Base-by-base conservation (phyloP, 2,797 vertebrate genomes). In the Halcyon leucocephala region DNA sequence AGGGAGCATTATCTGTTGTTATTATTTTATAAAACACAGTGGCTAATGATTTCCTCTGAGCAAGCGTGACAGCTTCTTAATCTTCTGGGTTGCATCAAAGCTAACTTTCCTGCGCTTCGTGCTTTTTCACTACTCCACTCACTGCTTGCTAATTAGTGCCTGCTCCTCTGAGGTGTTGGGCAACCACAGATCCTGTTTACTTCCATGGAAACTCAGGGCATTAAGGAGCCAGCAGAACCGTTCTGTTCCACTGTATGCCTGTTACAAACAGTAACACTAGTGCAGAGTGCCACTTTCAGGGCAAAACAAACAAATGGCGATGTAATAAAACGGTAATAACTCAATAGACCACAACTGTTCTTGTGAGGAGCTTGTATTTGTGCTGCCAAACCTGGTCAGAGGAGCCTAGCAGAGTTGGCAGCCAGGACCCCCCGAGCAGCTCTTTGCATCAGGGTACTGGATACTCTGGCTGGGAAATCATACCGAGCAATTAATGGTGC, bases 181-280 rank as follows among this genome's bases (percentile, higher is more conserved):
- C 89, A 90, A 88, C 80, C 79, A 24, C 37, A 37, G n/a, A 61
- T 71, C 26, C 61, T 26, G 7, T 46, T 90, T 49, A 35, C 58
- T 70, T 65, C 33, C 0, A 0, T 31, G 67, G 80, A 79, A 89
- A 80, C 77, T 46, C 42, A n/a, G 42, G 3, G 10, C 41, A 10
- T 44, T 35, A 42, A 64, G 28, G 28, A 70, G 21, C 13, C 24
- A 24, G 2, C 24, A 37, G 77, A 65, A 15, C 58, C 1, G 2
- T 5, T 1, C 3, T 6, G 10, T 21, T 37, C 17, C 14, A 33
- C 54, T 0, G 0, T 10, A 31, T 22, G 33, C 42, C 54, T 58
- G 46, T 35, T 54, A 44, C 1, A 9, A 51, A 26, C 15, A 6
- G 26, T 52, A 52, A 52, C 58, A 16, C 11, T 0, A 0, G 58